Evolutionary conservation across 1,140 invertebrate species (phyloP).

Genomic region (Zophobas atratus): DNA sequence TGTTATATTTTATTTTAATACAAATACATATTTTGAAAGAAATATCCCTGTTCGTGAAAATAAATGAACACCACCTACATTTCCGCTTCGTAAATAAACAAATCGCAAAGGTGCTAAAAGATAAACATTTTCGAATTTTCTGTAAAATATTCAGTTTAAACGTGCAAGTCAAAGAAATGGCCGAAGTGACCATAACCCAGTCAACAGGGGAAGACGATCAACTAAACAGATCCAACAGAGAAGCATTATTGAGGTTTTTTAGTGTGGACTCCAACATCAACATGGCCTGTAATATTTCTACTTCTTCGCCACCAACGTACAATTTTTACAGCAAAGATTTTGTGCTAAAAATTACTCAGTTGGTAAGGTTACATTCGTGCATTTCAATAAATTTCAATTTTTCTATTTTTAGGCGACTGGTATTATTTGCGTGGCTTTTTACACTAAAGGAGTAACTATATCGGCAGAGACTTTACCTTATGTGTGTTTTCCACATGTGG

Average conservation of each 20-base stretch:
- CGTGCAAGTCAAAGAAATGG: conserved; percentile 2
- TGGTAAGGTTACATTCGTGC: conserved; percentile 48
- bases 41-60: conserved; percentile 3
- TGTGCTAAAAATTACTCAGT: conserved; percentile 51
- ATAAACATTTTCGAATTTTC: conserved; percentile 22
- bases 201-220: conserved; percentile 3
- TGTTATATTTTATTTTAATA: conserved; percentile 6
- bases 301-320: conserved; percentile 30
- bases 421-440: conserved; percentile 52
- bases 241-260: conserved; percentile 53
- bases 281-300: conserved; percentile 14
- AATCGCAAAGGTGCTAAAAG: conserved; percentile 22
- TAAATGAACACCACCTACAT: conserved; percentile 22
- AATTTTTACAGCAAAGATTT: conserved; percentile 53
- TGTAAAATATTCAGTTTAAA: conserved; percentile 20
- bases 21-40: conserved; percentile 7
- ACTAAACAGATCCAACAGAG: conserved; percentile 10
- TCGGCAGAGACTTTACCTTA: conserved; percentile 23
- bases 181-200: conserved; percentile 19
- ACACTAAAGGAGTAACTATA: conserved; percentile 49
- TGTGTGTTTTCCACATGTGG: conserved; percentile 55
- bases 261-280: conserved; percentile 53
- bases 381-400: conserved; percentile 40
- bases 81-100: conserved; percentile 22
- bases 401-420: conserved; percentile 50